Percentiles rank a stretch among this genome's conserved stretches.
Conservation (phyloP, 2,888 invertebrate genomes). For the Leptinotarsa peninsularis region DNA sequence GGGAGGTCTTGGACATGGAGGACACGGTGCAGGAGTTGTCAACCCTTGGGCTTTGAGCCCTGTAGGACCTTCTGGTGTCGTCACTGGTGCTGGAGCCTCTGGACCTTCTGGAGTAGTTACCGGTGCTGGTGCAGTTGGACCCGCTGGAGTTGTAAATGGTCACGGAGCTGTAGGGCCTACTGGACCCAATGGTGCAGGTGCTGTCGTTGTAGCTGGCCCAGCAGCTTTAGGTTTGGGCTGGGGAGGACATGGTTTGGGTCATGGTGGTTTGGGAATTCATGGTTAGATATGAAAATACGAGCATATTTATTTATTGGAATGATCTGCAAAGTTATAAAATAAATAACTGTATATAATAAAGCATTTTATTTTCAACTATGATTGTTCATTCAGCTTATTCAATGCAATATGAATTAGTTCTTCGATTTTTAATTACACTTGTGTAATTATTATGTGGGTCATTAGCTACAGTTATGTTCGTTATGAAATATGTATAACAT, state of each 20-base stretch:
- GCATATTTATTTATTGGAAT: background rate
- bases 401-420: no score
- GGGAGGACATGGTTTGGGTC: slow-evolving; percentile 17
- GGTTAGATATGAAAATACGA: background rate
- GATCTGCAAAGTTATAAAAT: background rate
- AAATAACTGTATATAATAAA: background rate
- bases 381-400: no score
- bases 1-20: slow-evolving; percentile 21
- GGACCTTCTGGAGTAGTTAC: slow-evolving; percentile 29
- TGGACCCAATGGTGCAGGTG: slow-evolving; percentile 42
- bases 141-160: slow-evolving; percentile 42
- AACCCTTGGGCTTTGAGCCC: slow-evolving; percentile 29
- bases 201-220: slow-evolving; percentile 21
- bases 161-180: slow-evolving; percentile 44
- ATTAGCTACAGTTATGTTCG: no score
- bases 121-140: slow-evolving; percentile 31
- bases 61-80: slow-evolving; percentile 32
- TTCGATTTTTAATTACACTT: no score
- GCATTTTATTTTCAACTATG: background rate
- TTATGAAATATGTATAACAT: no score
- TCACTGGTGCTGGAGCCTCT: slow-evolving; percentile 30
- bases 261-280: slow-evolving; percentile 10
- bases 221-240: slow-evolving; percentile 6
- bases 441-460: no score
- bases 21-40: slow-evolving; percentile 19